Evolutionary conservation across 2,113 vertebrate genomes (phyloP).

Genomic region (Alectura lathami): DNA sequence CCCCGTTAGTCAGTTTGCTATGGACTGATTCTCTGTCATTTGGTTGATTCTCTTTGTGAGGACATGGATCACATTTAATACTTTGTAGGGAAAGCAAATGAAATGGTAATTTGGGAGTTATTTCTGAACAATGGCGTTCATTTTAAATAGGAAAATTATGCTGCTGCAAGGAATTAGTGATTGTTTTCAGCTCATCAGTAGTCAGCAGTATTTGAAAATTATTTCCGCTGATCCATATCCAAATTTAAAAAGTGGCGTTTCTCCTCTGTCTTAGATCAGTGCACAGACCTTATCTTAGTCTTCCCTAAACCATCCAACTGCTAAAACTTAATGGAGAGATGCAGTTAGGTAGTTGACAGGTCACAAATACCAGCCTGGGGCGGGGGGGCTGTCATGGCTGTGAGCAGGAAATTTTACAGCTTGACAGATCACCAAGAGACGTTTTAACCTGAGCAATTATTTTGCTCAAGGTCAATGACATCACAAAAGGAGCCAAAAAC

Average conservation of each 20-base stretch:
- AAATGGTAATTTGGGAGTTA: constrained; percentile 3
- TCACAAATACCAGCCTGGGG: neutral
- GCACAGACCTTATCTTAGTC: neutral
- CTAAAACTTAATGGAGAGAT: neutral
- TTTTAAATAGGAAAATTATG: neutral
- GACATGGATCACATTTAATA: neutral
- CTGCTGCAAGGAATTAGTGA: neutral
- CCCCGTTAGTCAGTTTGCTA: neutral
- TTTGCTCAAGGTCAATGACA: neutral
- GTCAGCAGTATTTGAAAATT: neutral
- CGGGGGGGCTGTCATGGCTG: neutral
- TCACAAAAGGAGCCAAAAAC: constrained; percentile 12
- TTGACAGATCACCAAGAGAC: neutral
- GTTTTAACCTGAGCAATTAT: constrained; percentile 26
- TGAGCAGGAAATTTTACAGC: constrained; percentile 3
- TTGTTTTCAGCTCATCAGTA: constrained; percentile 4
- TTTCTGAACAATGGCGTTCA: neutral
- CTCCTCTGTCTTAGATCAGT: neutral
- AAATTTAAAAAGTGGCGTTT: neutral
- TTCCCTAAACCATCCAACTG: neutral
- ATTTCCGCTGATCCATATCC: neutral
- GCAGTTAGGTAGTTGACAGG: neutral
- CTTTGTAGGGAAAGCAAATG: neutral
- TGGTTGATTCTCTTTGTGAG: neutral
- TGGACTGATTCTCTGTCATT: neutral